phyloP scores from a whole-genome alignment of 2,888 invertebrate genomes.

The Erynnis tages region DNA sequence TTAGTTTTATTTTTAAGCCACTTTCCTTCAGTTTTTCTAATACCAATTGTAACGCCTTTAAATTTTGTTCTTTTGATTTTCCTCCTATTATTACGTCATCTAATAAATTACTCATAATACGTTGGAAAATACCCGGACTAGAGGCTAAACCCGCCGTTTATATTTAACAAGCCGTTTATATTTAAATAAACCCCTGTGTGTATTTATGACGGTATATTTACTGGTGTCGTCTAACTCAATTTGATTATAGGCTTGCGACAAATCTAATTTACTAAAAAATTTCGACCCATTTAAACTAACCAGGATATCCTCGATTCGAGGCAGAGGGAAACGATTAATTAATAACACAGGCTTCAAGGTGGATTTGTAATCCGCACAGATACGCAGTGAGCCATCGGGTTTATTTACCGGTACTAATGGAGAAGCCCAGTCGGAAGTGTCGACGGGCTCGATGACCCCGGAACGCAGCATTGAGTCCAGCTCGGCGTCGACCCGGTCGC shows the following conservation, averaged over 20 bases:
- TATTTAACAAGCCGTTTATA: not conserved
- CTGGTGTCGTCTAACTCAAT: not conserved
- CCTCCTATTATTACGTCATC: slow-evolving; percentile 6
- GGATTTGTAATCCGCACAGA: slow-evolving; percentile 3
- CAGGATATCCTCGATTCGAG: not conserved
- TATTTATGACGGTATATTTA: not conserved
- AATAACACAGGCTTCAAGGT: not conserved
- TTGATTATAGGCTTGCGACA: slow-evolving; percentile 4
- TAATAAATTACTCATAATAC: not conserved
- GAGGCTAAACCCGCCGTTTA: not conserved
- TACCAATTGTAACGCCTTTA: not conserved
- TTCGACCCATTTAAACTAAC: not conserved
- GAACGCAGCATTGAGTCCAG: not conserved
- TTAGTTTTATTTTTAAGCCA: not conserved
- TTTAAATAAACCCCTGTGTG: not conserved
- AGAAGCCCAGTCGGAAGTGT: slow-evolving; percentile 6
- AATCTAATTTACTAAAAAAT: slow-evolving; percentile 3
- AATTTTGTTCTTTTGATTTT: not conserved
- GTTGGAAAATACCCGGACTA: slow-evolving; percentile 1
- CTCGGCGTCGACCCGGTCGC: slow-evolving; percentile 3
- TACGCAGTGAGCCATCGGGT: not conserved
- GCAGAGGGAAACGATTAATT: slow-evolving; percentile 3
- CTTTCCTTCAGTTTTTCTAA: not conserved
- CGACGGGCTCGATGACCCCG: not conserved
- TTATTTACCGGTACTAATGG: not conserved